phyloP scores from a whole-genome alignment of 2,797 vertebrate species.

The Enteromius treurensis region DNA sequence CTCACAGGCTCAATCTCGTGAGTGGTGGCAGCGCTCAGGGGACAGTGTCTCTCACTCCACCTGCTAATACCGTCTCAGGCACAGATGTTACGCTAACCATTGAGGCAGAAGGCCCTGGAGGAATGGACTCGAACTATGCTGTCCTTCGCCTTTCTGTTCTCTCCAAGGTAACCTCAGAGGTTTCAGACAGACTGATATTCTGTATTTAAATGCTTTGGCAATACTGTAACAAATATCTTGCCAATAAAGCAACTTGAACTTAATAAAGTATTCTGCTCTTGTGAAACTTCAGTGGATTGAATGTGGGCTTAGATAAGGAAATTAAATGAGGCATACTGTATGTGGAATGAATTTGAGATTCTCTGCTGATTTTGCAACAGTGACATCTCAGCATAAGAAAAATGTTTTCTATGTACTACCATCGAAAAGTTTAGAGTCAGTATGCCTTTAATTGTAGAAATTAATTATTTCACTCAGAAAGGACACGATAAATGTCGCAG shows the following conservation, averaged over 20 bases:
- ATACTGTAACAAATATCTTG: no score
- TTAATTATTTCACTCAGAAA: background rate
- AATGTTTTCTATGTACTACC: background rate
- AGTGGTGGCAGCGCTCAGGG: conserved; percentile 58
- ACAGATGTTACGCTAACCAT: conserved; percentile 75
- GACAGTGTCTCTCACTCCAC: conserved; percentile 64
- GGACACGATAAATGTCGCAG: no score
- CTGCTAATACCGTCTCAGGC: conserved; percentile 65
- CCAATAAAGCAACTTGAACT: no score
- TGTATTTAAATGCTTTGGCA: no score
- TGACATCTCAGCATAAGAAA: background rate
- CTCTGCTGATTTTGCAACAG: background rate
- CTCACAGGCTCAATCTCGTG: conserved; percentile 34
- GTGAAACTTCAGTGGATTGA: background rate
- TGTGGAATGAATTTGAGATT: background rate
- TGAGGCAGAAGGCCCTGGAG: conserved; percentile 62
- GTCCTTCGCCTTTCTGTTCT: conserved; percentile 74
- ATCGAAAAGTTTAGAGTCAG: background rate
- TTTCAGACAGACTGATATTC: background rate
- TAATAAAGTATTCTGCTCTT: background rate
- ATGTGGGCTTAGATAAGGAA: background rate
- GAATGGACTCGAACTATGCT: conserved; percentile 69
- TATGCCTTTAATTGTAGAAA: background rate
- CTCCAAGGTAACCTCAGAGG: conserved; percentile 67
- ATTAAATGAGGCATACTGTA: background rate